Conservation (phyloP, 2,113 vertebrate genomes). For the Monopterus albus region DNA sequence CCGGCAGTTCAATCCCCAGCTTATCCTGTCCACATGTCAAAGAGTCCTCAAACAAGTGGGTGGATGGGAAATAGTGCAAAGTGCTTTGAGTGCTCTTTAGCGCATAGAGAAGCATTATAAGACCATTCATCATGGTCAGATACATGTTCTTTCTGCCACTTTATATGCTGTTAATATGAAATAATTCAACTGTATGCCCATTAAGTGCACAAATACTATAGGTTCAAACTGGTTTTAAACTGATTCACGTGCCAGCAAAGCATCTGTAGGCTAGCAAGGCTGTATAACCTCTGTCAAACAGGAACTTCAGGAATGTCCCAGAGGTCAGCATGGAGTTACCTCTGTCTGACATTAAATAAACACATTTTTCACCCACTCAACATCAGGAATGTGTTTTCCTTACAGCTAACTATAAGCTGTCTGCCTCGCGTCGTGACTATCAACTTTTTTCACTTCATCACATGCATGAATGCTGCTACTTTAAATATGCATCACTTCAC, state of each 20-base stretch:
- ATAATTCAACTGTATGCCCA: not conserved
- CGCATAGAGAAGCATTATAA: too few relatives aligned
- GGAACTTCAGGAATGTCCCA: slow-evolving; percentile 56
- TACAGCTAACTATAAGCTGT: slow-evolving; percentile 20
- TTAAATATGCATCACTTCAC: not conserved
- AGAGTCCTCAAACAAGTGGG: too few relatives aligned
- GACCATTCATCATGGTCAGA: not conserved
- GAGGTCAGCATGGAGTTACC: slow-evolving; percentile 44
- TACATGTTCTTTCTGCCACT: not conserved
- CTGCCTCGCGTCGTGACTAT: slow-evolving; percentile 2
- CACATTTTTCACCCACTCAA: slow-evolving; percentile 31
- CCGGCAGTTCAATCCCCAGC: too few relatives aligned
- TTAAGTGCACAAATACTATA: not conserved
- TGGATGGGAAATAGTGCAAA: too few relatives aligned
- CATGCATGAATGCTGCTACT: slow-evolving; percentile 10
- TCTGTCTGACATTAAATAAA: slow-evolving; percentile 35
- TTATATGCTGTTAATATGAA: not conserved
- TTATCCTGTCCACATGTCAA: too few relatives aligned
- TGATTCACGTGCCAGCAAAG: slow-evolving; percentile 5
- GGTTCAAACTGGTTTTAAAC: slow-evolving; percentile 13
- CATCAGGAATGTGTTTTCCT: slow-evolving; percentile 34
- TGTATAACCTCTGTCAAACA: slow-evolving; percentile 14
- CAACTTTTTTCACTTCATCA: slow-evolving; percentile 28
- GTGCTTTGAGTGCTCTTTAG: too few relatives aligned
- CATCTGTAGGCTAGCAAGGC: slow-evolving; percentile 4